Conservation (phyloP, 1,140 invertebrate genomes). For the Drosophila kurseongensis region DNA sequence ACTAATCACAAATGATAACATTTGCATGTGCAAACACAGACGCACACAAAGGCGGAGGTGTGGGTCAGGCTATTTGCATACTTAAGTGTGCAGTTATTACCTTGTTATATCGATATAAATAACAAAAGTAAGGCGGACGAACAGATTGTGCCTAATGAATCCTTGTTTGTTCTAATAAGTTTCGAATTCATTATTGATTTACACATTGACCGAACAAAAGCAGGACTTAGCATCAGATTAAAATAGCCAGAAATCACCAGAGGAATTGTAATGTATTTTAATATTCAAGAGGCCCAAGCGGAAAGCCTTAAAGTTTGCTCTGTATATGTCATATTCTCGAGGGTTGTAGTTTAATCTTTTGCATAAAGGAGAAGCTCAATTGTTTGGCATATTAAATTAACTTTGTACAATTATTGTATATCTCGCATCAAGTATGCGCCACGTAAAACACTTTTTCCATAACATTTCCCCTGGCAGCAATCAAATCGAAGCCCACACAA, state of each 20-base stretch:
- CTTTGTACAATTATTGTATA: background rate
- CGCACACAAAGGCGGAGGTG: background rate
- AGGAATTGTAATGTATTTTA: conserved; percentile 26
- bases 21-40: conserved; percentile 68
- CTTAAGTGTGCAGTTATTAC: conserved; percentile 83
- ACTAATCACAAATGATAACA: conserved; percentile 83
- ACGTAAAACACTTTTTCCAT: conserved; percentile 12
- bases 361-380: conserved; percentile 9
- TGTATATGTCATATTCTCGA: background rate
- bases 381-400: conserved; percentile 27
- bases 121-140: conserved; percentile 48
- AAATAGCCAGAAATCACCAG: conserved; percentile 30
- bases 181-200: conserved; percentile 72
- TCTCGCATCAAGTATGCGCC: conserved; percentile 29
- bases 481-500: conserved; percentile 29
- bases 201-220: conserved; percentile 35
- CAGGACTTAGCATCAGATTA: conserved; percentile 21
- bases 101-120: conserved; percentile 82
- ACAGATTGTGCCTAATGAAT: conserved; percentile 72
- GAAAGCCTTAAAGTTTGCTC: background rate
- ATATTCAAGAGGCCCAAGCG: conserved; percentile 14
- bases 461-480: conserved; percentile 17
- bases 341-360: conserved; percentile 27
- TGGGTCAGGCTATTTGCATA: conserved; percentile 68
- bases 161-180: conserved; percentile 71